phyloP scores from a whole-genome alignment of 2,797 vertebrate species.

The Neostethus bicornis region DNA sequence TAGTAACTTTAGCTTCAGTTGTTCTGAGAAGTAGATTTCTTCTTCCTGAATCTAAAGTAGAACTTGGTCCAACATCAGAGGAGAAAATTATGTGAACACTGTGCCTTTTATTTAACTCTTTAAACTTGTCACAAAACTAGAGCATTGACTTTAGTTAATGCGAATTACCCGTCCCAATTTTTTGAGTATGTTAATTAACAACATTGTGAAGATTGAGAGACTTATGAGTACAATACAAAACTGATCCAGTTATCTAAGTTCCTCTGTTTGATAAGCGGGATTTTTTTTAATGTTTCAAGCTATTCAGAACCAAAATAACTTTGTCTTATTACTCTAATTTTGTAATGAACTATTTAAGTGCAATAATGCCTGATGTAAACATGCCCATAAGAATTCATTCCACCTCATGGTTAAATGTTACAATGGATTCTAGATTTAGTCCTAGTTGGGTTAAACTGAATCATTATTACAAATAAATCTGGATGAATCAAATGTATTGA shows the following conservation, averaged over 20 bases:
- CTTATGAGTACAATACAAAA: not conserved
- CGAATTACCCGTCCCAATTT: not conserved
- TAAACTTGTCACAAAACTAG: not conserved
- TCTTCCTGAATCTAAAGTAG: not conserved
- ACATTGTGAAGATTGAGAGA: not conserved
- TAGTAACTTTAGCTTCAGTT: not conserved
- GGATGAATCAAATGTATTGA: too few relatives aligned
- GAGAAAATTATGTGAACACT: not conserved
- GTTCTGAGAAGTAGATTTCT: not conserved
- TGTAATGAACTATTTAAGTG: too few relatives aligned
- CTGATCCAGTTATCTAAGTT: not conserved
- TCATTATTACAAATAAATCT: too few relatives aligned
- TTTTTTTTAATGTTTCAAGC: too few relatives aligned
- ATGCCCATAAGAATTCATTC: too few relatives aligned
- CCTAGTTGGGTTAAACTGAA: too few relatives aligned
- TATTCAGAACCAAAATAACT: too few relatives aligned
- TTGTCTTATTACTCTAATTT: too few relatives aligned
- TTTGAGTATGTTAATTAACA: not conserved
- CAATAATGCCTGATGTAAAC: too few relatives aligned
- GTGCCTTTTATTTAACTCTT: not conserved
- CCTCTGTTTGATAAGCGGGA: too few relatives aligned
- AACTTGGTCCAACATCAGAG: not conserved
- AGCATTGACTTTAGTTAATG: not conserved
- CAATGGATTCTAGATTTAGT: too few relatives aligned
- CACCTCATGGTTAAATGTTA: too few relatives aligned